Evolutionary conservation across 1,140 invertebrate species (phyloP).

Genomic region (Drosophila willistoni): DNA sequence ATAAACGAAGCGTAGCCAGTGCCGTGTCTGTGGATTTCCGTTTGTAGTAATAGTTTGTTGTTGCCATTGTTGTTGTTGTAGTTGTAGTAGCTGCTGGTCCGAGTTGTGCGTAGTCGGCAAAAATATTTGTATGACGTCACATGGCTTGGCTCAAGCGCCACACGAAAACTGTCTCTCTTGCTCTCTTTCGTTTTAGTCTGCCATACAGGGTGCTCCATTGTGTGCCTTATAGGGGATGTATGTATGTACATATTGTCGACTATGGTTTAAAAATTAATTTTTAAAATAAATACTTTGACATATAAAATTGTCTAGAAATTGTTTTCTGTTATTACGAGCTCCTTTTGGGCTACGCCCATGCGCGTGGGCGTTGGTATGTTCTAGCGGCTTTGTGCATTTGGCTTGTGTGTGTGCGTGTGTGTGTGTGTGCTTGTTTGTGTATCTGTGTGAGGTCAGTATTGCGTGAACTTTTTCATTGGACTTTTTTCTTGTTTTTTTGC

Average conservation of each 20-base stretch:
- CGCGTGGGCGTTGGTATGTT: conserved; percentile 64
- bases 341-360: conserved; percentile 13
- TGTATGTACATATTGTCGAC: neutral
- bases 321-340: neutral
- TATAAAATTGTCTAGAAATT: too few species aligned
- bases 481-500: conserved; percentile 17
- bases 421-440: conserved; percentile 20
- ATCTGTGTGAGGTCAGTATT: conserved; percentile 54
- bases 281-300: neutral
- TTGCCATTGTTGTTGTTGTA: conserved; percentile 27
- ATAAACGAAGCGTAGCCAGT: conserved; percentile 72
- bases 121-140: conserved; percentile 71
- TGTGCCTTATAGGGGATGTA: neutral
- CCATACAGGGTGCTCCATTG: neutral
- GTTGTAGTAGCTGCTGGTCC: conserved; percentile 39
- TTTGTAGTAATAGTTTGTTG: conserved; percentile 56
- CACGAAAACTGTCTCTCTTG: conserved; percentile 37
- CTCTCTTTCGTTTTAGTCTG: neutral
- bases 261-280: neutral
- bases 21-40: conserved; percentile 48
- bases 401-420: conserved; percentile 22
- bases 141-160: conserved; percentile 49
- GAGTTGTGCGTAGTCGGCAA: conserved; percentile 61
- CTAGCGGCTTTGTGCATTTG: conserved; percentile 20
- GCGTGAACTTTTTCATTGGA: conserved; percentile 53